Base-by-base conservation (phyloP, 2,888 invertebrate species). In the Cartodere bifasciata region DNA sequence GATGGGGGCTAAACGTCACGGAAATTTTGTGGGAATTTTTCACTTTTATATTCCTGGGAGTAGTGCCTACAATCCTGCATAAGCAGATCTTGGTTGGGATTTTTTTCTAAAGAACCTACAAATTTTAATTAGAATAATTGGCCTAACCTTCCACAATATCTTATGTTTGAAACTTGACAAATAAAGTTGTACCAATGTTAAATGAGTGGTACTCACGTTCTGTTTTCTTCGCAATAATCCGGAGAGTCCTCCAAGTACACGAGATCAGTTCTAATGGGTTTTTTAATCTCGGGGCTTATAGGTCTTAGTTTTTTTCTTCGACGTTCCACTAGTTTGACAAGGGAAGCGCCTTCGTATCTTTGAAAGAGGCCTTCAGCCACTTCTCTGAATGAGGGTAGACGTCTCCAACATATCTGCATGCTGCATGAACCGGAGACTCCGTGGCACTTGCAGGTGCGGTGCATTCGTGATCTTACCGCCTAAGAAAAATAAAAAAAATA, bases 401-500 rank as follows among this genome's bases (percentile, higher is more conserved):
- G 75, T 42, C 86, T 69, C 91, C 91, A 91, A 58, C 91, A 91
- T 4, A 90, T 86, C 27, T 84, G 71, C 41, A 87, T 76, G 23
- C 86, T 85, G 60, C 91, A 91, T 3, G 88, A 88, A 1, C 88
- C 90, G 1, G 88, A 88, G 67, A 91, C 87, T 13, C 91, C 90
- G 57, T 91, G 90, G 50, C 91, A 91, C 56, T 91, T 91, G 68
- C 91, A 91, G 12, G 85, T 76, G 23, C 84, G 70, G 52, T 86
- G 81, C 83, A 88, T 84, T 36, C 79, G 69, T 13, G 78, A 72
- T 31, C 79, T 68, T 15, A 80, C 74, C 10, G 75, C 75, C 74
- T 74, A 40, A 13, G 42, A 41, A 25, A 47, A 25, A 31, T 37
- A 17, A 25, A 36, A 32, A 6, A 15, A 27, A 5, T n/a, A n/a